phyloP scores from a whole-genome alignment of 1,140 invertebrate species.

The Homarus americanus region DNA sequence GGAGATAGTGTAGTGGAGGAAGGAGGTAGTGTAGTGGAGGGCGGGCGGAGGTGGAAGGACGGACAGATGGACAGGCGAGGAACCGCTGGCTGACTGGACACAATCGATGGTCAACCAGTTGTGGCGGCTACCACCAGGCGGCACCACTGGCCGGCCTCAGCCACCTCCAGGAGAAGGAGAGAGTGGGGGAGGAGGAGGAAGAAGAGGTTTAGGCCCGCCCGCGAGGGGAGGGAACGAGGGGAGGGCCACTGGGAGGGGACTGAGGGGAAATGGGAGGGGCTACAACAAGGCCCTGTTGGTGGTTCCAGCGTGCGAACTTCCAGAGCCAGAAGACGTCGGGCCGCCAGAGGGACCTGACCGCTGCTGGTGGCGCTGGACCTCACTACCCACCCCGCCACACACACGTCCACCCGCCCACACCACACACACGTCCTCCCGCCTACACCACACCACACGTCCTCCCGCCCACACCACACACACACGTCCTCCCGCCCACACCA shows the following conservation, averaged over 20 bases:
- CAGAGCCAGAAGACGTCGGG: conserved; percentile 63
- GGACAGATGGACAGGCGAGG: conserved; percentile 57
- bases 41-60: conserved; percentile 12
- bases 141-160: conserved; percentile 42
- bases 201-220: conserved; percentile 58
- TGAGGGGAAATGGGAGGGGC: conserved; percentile 65
- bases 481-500: no score
- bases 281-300: conserved; percentile 11
- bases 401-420: no score
- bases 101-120: conserved; percentile 70
- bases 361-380: background rate
- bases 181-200: background rate
- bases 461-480: no score
- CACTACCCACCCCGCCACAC: background rate
- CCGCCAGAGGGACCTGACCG: conserved; percentile 41
- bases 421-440: no score
- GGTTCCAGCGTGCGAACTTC: conserved; percentile 47
- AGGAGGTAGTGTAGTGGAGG: background rate
- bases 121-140: conserved; percentile 51
- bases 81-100: conserved; percentile 43
- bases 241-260: conserved; percentile 37
- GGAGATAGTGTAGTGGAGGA: background rate
- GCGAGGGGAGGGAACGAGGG: conserved; percentile 67
- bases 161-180: background rate
- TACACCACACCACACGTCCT: no score